Conservation (phyloP, 2,888 invertebrate genomes). For the Beris chalybata region DNA sequence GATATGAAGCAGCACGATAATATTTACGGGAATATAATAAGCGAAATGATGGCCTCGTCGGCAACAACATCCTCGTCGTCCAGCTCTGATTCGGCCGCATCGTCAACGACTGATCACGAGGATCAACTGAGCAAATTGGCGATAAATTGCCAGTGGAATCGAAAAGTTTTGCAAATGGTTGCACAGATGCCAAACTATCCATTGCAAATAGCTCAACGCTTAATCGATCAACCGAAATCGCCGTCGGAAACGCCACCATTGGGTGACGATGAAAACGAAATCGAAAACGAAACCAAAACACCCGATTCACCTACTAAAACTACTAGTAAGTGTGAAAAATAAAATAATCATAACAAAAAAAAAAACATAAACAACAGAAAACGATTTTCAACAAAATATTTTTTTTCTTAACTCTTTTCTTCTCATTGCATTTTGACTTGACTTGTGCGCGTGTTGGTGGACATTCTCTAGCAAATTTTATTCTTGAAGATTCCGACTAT, state of each 20-base stretch:
- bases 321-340: conserved; percentile 27
- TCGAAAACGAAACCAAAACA: conserved; percentile 36
- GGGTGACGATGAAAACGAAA: conserved; percentile 35
- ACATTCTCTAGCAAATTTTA: conserved; percentile 43
- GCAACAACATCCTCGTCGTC: conserved; percentile 46
- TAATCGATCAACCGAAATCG: conserved; percentile 56
- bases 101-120: conserved; percentile 41
- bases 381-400: conserved; percentile 25
- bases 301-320: conserved; percentile 43
- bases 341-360: not conserved
- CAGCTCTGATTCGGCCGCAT: conserved; percentile 49
- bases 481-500: conserved; percentile 44
- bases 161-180: conserved; percentile 52
- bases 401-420: conserved; percentile 21
- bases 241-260: conserved; percentile 53
- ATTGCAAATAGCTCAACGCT: conserved; percentile 48
- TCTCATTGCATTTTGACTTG: conserved; percentile 29
- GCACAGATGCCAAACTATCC: conserved; percentile 48
- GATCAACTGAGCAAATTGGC: conserved; percentile 44
- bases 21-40: conserved; percentile 31
- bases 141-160: conserved; percentile 46
- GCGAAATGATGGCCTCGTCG: conserved; percentile 35
- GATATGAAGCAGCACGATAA: conserved; percentile 45
- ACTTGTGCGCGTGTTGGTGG: conserved; percentile 19
- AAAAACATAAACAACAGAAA: not conserved